Conservation (phyloP, 2,113 vertebrate genomes). For the Heliornis fulica region DNA sequence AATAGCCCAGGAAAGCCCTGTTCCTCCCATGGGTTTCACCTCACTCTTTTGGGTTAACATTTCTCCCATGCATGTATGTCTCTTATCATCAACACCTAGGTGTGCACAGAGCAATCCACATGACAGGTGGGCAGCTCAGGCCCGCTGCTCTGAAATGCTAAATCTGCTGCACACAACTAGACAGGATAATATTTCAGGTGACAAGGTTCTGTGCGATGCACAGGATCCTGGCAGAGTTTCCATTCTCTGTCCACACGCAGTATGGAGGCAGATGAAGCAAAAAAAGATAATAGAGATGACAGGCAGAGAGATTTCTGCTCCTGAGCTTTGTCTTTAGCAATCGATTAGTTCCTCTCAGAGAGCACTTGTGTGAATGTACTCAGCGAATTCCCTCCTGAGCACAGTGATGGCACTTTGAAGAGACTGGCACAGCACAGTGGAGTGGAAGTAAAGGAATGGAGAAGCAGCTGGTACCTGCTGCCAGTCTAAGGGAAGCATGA, state of each 20-base stretch:
- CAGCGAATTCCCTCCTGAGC: neutral
- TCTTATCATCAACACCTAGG: neutral
- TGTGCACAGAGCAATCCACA: neutral
- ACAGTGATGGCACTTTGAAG: neutral
- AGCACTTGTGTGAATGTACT: neutral
- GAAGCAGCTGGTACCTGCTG: neutral
- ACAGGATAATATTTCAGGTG: neutral
- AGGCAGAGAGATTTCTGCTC: neutral
- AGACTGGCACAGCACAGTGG: neutral
- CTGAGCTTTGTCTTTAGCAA: conserved; percentile 32
- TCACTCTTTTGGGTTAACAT: neutral
- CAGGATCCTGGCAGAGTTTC: neutral
- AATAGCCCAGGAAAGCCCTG: neutral
- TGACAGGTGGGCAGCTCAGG: neutral
- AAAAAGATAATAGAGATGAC: neutral
- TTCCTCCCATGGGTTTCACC: neutral
- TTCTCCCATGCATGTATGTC: neutral
- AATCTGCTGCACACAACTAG: neutral
- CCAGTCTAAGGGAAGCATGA: neutral
- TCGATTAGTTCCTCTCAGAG: neutral
- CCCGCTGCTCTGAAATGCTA: neutral
- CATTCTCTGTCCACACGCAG: neutral
- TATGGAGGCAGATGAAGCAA: neutral
- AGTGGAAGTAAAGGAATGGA: neutral
- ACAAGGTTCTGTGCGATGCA: neutral